Base-by-base conservation (phyloP, 2,888 invertebrate genomes). In the Protodeltote pygarga region DNA sequence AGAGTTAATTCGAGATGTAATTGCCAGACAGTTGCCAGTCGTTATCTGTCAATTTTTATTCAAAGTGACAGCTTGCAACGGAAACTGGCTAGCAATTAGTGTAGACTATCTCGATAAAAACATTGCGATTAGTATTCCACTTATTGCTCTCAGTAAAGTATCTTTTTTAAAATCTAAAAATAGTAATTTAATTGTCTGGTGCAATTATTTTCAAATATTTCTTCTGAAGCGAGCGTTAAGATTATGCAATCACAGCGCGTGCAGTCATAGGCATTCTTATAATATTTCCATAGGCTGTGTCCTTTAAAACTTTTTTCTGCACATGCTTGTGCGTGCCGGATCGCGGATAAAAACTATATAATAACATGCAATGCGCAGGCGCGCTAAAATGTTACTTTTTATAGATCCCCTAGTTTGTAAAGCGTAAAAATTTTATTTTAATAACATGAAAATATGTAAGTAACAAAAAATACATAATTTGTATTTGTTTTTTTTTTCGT, bases 301-400 rank as follows among this genome's bases (percentile, higher is more conserved):
- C 65, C 53, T 45, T 38, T 41, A 58, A 29, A 44, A 25, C 11
- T 45, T 60, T 65, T 66, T 65, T 53, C 45, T 49, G 13, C 38
- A 14, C 54, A 65, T 51, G 55, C 16, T 48, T 42, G 55, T 72
- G 75, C 71, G 75, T 71, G 71, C 67, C 57, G 68, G 64, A 55
- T 54, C 27, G 65, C 62, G 55, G 27, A 53, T 51, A 77, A 78
- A 76, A 79, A 78, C 71, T 33, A 61, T 71, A 70, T 78, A 67
- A 70, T 68, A 38, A 67, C 63, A 63, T 64, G 71, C 71, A 71
- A 71, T 75, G 72, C 69, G 25, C 46, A 49, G 41, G 35, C 57
- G 31, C 41, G 53, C 13, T 40, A 41, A 55, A 50, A 48, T 39
- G 37, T 38, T 10, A 33, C 29, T 66, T 67, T 67, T 67, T 65